Evolutionary conservation across 2,113 vertebrate genomes (phyloP).

Genomic region (Phyllopteryx taeniolatus): DNA sequence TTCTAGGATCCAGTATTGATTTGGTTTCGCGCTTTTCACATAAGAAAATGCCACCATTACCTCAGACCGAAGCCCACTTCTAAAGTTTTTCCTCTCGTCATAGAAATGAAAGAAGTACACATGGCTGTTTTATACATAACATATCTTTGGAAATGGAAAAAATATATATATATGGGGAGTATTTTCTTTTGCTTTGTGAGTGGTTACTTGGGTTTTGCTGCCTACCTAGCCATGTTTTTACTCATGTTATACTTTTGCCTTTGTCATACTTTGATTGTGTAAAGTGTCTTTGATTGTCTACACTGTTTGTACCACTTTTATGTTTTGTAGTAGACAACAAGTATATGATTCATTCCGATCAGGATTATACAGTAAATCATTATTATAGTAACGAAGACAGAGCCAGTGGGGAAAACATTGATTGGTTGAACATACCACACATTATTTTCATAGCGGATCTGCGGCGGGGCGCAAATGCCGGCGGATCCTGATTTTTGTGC

Average conservation of each 20-base stretch:
- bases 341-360: conserved; percentile 6
- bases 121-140: conserved; percentile 22
- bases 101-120: conserved; percentile 14
- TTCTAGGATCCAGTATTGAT: conserved; percentile 26
- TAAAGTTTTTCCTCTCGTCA: not conserved
- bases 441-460: no score
- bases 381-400: not conserved
- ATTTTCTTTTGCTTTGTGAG: not conserved
- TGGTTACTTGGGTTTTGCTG: not conserved
- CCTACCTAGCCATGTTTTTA: no score
- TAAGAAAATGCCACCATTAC: conserved; percentile 53
- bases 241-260: conserved; percentile 15
- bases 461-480: no score
- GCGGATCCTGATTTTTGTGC: no score
- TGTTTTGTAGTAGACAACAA: conserved; percentile 38
- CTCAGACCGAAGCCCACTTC: conserved; percentile 47
- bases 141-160: no score
- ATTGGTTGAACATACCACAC: no score
- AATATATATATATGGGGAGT: not conserved
- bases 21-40: not conserved
- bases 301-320: conserved; percentile 32
- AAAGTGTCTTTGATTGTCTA: conserved; percentile 30
- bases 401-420: not conserved
- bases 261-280: conserved; percentile 39
- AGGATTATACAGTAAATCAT: not conserved